Evolutionary conservation across 1,140 invertebrate species (phyloP).

Genomic region (Ylistrum balloti): DNA sequence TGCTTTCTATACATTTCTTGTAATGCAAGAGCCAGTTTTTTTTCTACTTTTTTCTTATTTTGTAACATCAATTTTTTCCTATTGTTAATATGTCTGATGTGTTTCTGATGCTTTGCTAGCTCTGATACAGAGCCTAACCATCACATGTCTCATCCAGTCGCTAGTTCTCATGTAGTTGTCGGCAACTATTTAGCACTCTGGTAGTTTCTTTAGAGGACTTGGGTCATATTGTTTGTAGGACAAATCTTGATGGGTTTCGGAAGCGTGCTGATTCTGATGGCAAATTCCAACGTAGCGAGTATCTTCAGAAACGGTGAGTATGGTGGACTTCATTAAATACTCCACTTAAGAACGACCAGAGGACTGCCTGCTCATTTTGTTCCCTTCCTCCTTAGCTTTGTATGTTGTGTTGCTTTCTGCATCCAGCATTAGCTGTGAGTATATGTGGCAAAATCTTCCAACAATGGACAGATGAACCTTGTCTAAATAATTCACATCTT

Average conservation of each 20-base stretch:
- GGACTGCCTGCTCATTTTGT: background rate
- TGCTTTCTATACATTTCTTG: too few species aligned
- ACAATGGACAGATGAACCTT: background rate
- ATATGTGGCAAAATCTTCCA: background rate
- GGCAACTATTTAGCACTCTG: background rate
- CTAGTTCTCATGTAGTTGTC: background rate
- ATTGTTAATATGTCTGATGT: too few species aligned
- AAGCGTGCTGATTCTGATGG: conserved; percentile 59
- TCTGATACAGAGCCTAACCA: too few species aligned
- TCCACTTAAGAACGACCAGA: background rate
- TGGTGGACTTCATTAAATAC: background rate
- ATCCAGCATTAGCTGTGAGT: background rate
- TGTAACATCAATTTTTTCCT: too few species aligned
- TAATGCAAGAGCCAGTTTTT: too few species aligned
- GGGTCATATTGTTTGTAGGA: conserved; percentile 19
- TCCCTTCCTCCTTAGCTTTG: background rate
- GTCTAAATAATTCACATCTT: too few species aligned
- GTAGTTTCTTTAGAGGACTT: background rate
- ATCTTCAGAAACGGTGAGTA: background rate
- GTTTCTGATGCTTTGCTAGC: too few species aligned
- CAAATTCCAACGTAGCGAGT: conserved; percentile 48
- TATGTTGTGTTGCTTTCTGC: background rate
- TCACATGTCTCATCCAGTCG: too few species aligned
- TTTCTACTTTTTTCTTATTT: too few species aligned
- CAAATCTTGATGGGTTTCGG: conserved; percentile 52